Evolutionary conservation across 2,113 vertebrate genomes (phyloP).

Genomic region (Steatornis caripensis): DNA sequence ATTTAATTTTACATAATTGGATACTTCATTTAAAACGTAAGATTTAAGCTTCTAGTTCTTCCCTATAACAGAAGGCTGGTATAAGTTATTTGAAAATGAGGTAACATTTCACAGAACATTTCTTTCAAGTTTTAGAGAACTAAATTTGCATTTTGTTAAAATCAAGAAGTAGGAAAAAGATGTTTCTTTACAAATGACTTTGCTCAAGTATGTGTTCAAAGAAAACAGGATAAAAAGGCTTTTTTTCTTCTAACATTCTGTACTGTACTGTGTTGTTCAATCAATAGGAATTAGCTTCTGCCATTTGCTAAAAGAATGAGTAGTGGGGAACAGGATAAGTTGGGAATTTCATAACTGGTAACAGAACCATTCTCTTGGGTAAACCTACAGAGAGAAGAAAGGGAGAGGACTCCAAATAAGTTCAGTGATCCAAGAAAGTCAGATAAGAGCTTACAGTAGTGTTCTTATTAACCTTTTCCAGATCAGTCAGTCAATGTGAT

Average conservation of each 20-base stretch:
- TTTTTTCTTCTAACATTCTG: constrained; percentile 85
- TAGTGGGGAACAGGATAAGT: constrained; percentile 97
- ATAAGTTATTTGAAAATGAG: constrained; percentile 93
- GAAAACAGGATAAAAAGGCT: constrained; percentile 79
- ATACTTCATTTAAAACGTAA: constrained; percentile 81
- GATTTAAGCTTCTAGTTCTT: constrained; percentile 77
- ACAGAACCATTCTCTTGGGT: constrained; percentile 99
- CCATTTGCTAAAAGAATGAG: constrained; percentile 97
- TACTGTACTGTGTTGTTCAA: constrained; percentile 78
- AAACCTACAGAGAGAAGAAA: constrained; percentile 97
- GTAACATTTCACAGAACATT: constrained; percentile 99
- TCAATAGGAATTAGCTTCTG: constrained; percentile 77
- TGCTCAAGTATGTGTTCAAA: constrained; percentile 83
- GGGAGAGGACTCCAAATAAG: constrained; percentile 92
- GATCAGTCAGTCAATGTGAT: constrained; percentile 68
- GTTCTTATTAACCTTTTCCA: constrained; percentile 75
- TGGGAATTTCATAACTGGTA: constrained; percentile 99
- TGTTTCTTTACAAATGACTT: constrained; percentile 86
- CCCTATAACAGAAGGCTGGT: constrained; percentile 84
- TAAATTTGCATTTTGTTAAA: constrained; percentile 89
- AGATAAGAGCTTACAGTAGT: constrained; percentile 69
- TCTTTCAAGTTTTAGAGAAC: constrained; percentile 96
- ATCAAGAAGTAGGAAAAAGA: constrained; percentile 86
- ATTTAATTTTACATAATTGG: constrained; percentile 87
- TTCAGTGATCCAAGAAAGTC: constrained; percentile 75